These are phyloP conservation scores for Lithophane socia DNA, from an alignment of 2,888 invertebrate species.

Conservation along the genomic window DNA sequence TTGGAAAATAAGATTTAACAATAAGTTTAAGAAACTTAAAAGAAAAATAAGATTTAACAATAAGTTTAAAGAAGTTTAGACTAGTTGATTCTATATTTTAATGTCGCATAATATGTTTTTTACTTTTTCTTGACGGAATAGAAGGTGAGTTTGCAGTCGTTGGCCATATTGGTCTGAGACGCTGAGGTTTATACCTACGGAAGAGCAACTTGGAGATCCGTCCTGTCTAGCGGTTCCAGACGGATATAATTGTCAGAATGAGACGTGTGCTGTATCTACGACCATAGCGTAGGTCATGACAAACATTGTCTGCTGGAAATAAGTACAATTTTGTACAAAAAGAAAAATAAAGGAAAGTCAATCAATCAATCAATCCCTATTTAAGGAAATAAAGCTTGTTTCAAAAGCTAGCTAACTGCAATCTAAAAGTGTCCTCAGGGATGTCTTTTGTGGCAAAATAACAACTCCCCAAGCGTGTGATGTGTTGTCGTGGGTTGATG, in stretches of 20 bases:
- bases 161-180: slow-evolving; percentile 29
- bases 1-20: background rate
- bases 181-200: background rate
- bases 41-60: slow-evolving; percentile 2
- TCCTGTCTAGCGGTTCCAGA: background rate
- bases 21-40: too few species aligned
- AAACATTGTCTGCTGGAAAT: background rate
- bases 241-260: background rate
- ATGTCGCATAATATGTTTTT: slow-evolving; percentile 17
- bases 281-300: background rate
- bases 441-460: background rate
- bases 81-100: slow-evolving; percentile 23
- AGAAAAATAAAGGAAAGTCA: background rate
- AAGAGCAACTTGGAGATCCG: background rate
- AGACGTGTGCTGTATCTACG: background rate
- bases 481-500: too few species aligned
- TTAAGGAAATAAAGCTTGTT: background rate
- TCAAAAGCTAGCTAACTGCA: background rate
- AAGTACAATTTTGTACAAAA: background rate
- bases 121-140: slow-evolving; percentile 2
- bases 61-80: slow-evolving; percentile 22
- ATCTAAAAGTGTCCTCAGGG: background rate
- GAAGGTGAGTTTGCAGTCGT: background rate
- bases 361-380: too few species aligned
- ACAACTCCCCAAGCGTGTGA: background rate